These are phyloP conservation scores for Diorhabda sublineata DNA, from an alignment of 1,140 invertebrate species.

Conservation along the genomic window DNA sequence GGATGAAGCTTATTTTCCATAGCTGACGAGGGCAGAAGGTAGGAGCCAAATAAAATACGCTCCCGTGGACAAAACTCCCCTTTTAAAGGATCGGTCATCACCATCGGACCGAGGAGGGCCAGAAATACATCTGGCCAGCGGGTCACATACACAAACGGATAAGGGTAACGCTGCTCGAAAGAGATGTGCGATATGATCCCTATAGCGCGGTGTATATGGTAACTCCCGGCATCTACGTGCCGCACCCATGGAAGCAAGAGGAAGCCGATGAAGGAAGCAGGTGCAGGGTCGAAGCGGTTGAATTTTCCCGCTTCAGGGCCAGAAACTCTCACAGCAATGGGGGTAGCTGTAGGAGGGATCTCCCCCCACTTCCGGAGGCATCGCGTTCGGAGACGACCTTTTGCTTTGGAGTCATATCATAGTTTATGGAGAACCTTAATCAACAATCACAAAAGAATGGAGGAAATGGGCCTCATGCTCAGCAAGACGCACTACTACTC, in stretches of 20 bases:
- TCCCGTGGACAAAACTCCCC: background rate
- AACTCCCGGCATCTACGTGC: too few relatives aligned
- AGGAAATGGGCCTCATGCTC: slow-evolving; percentile 4
- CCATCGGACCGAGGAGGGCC: too few relatives aligned
- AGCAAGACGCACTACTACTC: background rate
- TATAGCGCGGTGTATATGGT: too few relatives aligned
- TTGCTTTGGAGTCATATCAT: background rate
- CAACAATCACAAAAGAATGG: background rate
- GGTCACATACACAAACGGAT: too few relatives aligned
- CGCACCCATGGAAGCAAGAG: too few relatives aligned
- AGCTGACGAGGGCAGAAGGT: background rate
- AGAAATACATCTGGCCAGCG: too few relatives aligned
- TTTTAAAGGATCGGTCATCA: too few relatives aligned
- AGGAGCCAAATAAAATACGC: background rate
- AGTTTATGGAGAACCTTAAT: background rate
- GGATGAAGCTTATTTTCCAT: too few relatives aligned
- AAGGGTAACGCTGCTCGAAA: too few relatives aligned
- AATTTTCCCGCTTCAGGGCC: background rate
- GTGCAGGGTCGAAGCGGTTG: background rate
- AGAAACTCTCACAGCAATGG: background rate
- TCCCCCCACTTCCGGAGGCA: background rate
- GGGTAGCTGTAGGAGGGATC: background rate
- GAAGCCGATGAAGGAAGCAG: too few relatives aligned
- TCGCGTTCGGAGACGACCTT: too few relatives aligned
- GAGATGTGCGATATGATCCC: too few relatives aligned